Evolutionary conservation across 2,113 vertebrate genomes (phyloP).

Genomic region (Rattus rattus): DNA sequence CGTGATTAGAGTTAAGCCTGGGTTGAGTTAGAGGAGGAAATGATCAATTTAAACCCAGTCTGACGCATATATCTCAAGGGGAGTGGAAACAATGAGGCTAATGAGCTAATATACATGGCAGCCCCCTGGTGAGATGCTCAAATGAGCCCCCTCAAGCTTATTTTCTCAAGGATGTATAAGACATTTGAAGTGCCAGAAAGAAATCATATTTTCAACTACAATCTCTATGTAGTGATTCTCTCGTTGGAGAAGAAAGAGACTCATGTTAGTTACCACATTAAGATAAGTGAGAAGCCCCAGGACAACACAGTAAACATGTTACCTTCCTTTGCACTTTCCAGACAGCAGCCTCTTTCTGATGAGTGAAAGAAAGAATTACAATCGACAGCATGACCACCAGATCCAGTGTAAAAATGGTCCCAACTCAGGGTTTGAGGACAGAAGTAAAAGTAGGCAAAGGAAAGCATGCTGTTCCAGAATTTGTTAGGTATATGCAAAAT

Average conservation of each 20-base stretch:
- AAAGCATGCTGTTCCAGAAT: background rate
- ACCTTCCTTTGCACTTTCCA: background rate
- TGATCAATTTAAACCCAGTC: background rate
- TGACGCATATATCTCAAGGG: background rate
- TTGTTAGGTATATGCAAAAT: background rate
- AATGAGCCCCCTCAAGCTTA: background rate
- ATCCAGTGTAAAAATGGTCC: background rate
- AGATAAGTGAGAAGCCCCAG: background rate
- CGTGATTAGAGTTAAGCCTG: background rate
- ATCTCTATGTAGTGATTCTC: background rate
- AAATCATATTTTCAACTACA: slow-evolving; percentile 23
- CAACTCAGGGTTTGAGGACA: background rate
- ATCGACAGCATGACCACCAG: background rate
- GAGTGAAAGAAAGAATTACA: background rate
- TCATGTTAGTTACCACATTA: background rate
- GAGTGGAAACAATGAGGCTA: background rate
- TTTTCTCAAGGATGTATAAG: background rate
- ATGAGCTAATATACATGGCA: background rate
- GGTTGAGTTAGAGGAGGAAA: slow-evolving; percentile 7
- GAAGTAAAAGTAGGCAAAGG: background rate
- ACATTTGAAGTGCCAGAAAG: slow-evolving; percentile 1
- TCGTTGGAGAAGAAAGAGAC: background rate
- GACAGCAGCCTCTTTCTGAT: background rate
- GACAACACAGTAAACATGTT: background rate
- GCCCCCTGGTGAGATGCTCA: background rate